Evolutionary conservation across 2,113 vertebrate species (phyloP).

Genomic region (Phylloscopus trochiloides): DNA sequence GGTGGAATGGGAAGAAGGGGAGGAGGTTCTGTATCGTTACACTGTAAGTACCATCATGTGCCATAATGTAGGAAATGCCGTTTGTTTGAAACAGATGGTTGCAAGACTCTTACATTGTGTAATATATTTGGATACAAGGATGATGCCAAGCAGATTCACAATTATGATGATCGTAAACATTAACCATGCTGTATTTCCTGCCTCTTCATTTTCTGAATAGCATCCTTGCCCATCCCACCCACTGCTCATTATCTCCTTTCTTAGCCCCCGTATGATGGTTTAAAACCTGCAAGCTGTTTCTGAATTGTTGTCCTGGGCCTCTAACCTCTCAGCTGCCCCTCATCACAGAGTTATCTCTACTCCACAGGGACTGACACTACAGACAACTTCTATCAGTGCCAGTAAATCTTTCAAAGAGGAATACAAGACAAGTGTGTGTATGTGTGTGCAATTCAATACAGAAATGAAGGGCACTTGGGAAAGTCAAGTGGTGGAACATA

Average conservation of each 20-base stretch:
- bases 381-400: not conserved
- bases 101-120: not conserved
- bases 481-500: constrained; percentile 68
- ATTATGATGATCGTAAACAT: constrained; percentile 3
- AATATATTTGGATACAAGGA: constrained; percentile 19
- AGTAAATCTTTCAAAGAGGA: constrained; percentile 50
- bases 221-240: not conserved
- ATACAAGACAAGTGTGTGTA: constrained; percentile 15
- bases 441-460: constrained; percentile 50
- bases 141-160: constrained; percentile 26
- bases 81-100: constrained; percentile 38
- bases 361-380: not conserved
- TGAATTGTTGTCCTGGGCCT: not conserved
- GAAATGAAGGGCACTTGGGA: constrained; percentile 58
- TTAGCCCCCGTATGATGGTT: not conserved
- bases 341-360: constrained; percentile 22
- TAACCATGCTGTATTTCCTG: not conserved
- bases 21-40: not conserved
- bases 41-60: not conserved
- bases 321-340: constrained; percentile 46
- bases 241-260: constrained; percentile 31
- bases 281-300: constrained; percentile 16
- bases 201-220: constrained; percentile 19
- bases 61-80: not conserved
- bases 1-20: not conserved